Conservation (phyloP, 2,888 invertebrate genomes). For the Scrobipalpa atriplicella region DNA sequence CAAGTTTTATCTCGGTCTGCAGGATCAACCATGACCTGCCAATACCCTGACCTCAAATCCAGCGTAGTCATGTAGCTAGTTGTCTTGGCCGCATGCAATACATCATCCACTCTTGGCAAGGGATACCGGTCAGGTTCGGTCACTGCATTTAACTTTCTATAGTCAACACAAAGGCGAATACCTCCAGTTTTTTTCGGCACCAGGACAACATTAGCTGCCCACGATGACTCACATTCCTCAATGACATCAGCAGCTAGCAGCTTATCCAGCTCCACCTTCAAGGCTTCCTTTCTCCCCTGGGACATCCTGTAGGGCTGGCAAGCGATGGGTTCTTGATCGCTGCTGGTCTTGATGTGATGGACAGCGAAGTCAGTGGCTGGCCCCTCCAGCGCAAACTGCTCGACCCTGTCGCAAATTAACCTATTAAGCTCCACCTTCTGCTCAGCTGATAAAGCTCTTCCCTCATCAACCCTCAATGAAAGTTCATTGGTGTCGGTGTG, state of each 20-base stretch:
- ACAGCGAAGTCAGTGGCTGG: not conserved
- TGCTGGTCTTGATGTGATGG: not conserved
- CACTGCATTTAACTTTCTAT: too few relatives aligned
- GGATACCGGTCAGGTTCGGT: too few relatives aligned
- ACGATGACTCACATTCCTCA: constrained; percentile 46
- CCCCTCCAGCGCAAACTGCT: not conserved
- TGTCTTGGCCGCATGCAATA: too few relatives aligned
- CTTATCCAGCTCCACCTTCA: constrained; percentile 43
- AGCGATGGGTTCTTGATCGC: constrained; percentile 40
- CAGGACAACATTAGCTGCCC: constrained; percentile 53
- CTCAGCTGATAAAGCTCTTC: not conserved
- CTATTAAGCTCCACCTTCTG: not conserved
- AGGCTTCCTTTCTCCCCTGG: constrained; percentile 36
- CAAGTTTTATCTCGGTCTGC: too few relatives aligned
- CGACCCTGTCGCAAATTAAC: not conserved
- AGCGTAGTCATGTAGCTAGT: too few relatives aligned
- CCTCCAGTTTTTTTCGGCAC: constrained; percentile 49
- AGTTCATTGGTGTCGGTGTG: not conserved
- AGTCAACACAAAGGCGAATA: too few relatives aligned
- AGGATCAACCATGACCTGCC: too few relatives aligned
- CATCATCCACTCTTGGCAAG: too few relatives aligned
- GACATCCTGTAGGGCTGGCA: constrained; percentile 50
- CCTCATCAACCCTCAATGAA: not conserved
- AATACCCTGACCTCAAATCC: too few relatives aligned
- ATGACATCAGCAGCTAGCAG: constrained; percentile 50